Evolutionary conservation across 2,797 vertebrate genomes (phyloP), one percentile per base, ranked within the genome.

Genomic region (Aeoliscus strigatus): DNA sequence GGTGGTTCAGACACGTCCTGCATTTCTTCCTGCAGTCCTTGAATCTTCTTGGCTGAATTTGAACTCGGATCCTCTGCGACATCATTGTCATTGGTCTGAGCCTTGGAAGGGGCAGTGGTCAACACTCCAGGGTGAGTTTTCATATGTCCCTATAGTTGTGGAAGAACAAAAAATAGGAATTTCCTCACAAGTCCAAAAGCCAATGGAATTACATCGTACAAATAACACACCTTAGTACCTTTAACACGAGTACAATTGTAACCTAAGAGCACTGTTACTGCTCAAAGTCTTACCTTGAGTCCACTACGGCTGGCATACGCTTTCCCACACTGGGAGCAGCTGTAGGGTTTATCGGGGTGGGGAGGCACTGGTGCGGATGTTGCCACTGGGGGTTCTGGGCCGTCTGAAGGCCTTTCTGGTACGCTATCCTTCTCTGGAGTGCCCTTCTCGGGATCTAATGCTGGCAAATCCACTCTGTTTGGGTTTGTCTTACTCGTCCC

Each of bases 281-380:
- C 2, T 38, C 10, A 16, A 11, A 11, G 16, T 14, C 16, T 44
- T 70, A 90, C 90, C 88, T 91, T 91, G 5, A 91, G 84, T 52
- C 90, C 89, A 29, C 89, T 90, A 33, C 89, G 85, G 70, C 90
- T 91, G 33, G 89, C 89, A 1, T 91, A 91, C 2, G 88, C 87
- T 70, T 91, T 91, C 39, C 90, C 88, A 60, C 90, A 91, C 41
- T 88, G 86, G 17, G 79, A 61, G 71, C 90, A 91, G 80, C 82
- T 83, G 73, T 90, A 91, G 28, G 90, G 90, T 71, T 91, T 91
- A 62, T 90, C 89, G 1, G 72, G 66, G 14, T 88, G 89, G 28
- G 78, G 36, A 17, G 73, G 58, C 8, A 66, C 51, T 5, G 66
- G 63, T 25, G 70, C 42, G 14, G 77, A 51, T 40, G 68, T 50